Percentiles rank a stretch among this genome's conserved stretches.
Evolutionary conservation across 1,140 invertebrate species (phyloP).

Genomic region (honey bee (Apis mellifera)): Amel_HAv3.1 CM009934.2:11011001-11011500

Average conservation of each 20-base stretch:
- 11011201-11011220: no score
- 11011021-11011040: neutral
- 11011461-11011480: neutral
- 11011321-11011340: slow-evolving; percentile 29
- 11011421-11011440: neutral
- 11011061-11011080: neutral
- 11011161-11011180: slow-evolving; percentile 29
- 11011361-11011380: neutral
- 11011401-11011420: slow-evolving; percentile 20
- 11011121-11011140: neutral
- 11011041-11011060: slow-evolving; percentile 7
- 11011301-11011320: slow-evolving; percentile 26
- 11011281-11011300: slow-evolving; percentile 25
- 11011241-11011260: neutral
- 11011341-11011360: no score
- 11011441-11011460: no score
- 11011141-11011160: slow-evolving; percentile 18
- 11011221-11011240: no score
- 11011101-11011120: slow-evolving; percentile 2
- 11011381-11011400: neutral
- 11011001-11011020: neutral
- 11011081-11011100: slow-evolving; percentile 31
- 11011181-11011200: neutral
- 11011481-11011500: slow-evolving; percentile 10
- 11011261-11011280: slow-evolving; percentile 2